A percentile compares a stretch with the other conserved stretches of the same genome.
These are phyloP conservation scores for Tipula confusa DNA, from an alignment of 2,888 invertebrate genomes.

Conservation along the genomic window DNA sequence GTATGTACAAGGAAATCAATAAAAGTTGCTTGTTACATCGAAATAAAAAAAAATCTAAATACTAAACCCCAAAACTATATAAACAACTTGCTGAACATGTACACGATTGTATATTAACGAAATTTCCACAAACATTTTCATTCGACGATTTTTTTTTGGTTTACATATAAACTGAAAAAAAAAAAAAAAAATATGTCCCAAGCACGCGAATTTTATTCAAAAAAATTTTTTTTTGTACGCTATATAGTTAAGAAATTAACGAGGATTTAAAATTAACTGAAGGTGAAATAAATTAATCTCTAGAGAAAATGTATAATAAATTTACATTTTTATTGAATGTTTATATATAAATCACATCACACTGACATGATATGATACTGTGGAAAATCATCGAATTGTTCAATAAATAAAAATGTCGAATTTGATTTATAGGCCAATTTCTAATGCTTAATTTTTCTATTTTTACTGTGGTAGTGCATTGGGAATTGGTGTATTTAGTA, in stretches of 20 bases:
- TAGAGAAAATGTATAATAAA: not conserved
- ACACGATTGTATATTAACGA: not conserved
- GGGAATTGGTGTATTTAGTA: no score
- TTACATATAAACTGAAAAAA: not conserved
- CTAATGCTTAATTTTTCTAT: no score
- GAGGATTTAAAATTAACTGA: conserved; percentile 3
- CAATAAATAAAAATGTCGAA: no score
- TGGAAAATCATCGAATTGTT: no score
- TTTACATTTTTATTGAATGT: not conserved
- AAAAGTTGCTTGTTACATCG: not conserved
- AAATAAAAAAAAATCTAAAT: not conserved
- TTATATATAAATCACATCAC: not conserved
- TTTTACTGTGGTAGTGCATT: no score
- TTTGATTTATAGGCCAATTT: no score
- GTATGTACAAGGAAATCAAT: not conserved
- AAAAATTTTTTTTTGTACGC: not conserved
- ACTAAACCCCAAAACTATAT: not conserved
- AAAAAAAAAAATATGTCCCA: not conserved
- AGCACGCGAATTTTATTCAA: not conserved
- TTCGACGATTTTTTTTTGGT: not conserved
- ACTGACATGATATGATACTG: not conserved
- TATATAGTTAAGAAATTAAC: not conserved
- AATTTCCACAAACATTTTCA: not conserved
- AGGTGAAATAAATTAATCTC: conserved; percentile 12
- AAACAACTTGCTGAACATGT: not conserved